phyloP scores from a whole-genome alignment of 2,797 vertebrate species.

The Sylvilagus floridanus region DNA sequence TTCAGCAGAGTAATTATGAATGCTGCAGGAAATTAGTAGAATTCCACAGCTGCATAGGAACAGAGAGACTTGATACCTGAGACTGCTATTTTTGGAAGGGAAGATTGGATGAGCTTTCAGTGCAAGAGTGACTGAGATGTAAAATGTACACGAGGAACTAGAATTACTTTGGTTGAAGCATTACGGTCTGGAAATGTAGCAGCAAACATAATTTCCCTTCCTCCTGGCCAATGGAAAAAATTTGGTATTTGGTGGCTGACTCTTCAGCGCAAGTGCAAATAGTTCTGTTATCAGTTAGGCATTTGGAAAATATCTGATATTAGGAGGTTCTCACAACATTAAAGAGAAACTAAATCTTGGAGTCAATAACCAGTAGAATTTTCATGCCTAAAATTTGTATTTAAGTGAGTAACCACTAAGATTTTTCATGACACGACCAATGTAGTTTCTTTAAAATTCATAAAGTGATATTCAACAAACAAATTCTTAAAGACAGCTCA shows the following conservation, averaged over 20 bases:
- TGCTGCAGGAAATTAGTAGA: not conserved
- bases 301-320: not conserved
- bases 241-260: not conserved
- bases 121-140: not conserved
- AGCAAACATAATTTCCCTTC: not conserved
- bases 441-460: not conserved
- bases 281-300: not conserved
- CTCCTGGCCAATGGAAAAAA: not conserved
- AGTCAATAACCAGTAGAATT: not conserved
- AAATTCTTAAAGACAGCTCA: not conserved
- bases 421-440: not conserved
- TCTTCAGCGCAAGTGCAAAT: not conserved
- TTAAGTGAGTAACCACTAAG: not conserved
- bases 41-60: not conserved
- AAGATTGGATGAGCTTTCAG: slow-evolving; percentile 1
- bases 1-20: not conserved
- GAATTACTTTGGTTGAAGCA: not conserved
- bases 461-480: not conserved
- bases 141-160: slow-evolving; percentile 18
- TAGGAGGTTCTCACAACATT: not conserved
- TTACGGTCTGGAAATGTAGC: not conserved
- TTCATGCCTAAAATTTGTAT: not conserved
- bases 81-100: slow-evolving; percentile 7
- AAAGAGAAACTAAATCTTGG: not conserved
- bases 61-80: not conserved